Evolutionary conservation across 2,797 vertebrate species (phyloP).

Genomic region (Xenops minutus): DNA sequence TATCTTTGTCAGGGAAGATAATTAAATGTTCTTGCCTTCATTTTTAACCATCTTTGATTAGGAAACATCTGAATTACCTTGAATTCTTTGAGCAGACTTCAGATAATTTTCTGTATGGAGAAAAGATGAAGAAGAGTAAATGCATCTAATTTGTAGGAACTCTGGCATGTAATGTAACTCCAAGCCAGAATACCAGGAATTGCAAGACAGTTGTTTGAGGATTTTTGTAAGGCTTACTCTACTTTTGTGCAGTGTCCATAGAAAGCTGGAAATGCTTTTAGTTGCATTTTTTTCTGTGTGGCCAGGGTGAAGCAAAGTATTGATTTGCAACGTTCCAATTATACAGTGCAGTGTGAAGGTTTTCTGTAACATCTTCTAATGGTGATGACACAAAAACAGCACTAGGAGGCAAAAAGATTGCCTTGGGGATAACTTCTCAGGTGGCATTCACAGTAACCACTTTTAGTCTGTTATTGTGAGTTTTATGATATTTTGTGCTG

Average conservation of each 20-base stretch:
- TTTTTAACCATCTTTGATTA: background rate
- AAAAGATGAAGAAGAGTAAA: background rate
- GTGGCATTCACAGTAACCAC: no score
- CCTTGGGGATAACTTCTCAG: background rate
- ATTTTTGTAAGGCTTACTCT: background rate
- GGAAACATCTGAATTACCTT: background rate
- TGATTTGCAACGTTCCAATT: background rate
- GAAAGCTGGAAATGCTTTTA: background rate
- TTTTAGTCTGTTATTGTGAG: background rate
- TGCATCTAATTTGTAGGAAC: background rate
- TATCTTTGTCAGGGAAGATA: background rate
- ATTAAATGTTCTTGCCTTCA: background rate
- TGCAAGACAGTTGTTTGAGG: background rate
- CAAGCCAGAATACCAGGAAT: background rate
- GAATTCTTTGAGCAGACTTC: background rate
- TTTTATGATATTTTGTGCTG: background rate
- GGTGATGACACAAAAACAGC: background rate
- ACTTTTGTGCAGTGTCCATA: background rate
- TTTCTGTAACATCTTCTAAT: background rate
- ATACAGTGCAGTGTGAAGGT: background rate
- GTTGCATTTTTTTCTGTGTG: background rate
- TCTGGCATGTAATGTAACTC: background rate
- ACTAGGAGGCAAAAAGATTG: background rate
- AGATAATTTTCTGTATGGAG: background rate
- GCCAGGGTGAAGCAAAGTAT: background rate